Evolutionary conservation across 2,113 vertebrate species (phyloP).

Genomic region (Ursus arctos): DNA sequence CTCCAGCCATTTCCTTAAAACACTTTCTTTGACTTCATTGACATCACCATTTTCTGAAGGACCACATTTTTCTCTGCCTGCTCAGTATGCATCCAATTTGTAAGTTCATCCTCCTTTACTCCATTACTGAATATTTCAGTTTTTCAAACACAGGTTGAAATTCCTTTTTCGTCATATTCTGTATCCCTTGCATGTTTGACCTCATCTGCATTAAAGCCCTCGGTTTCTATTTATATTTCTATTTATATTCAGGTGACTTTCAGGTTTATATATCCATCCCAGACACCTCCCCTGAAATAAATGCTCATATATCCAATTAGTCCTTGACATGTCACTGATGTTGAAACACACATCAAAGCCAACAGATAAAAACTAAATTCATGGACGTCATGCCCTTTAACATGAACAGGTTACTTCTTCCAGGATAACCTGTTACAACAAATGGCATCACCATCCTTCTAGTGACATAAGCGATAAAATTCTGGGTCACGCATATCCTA

Average conservation of each 20-base stretch:
- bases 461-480: background rate
- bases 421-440: background rate
- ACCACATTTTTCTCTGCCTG: background rate
- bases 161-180: background rate
- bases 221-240: background rate
- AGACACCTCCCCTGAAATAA: background rate
- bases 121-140: background rate
- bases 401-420: background rate
- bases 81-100: background rate
- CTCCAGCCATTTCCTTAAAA: background rate
- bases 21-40: background rate
- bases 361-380: background rate
- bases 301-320: background rate
- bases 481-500: accelerated
- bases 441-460: background rate
- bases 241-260: background rate
- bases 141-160: background rate
- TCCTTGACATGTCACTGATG: background rate
- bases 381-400: background rate
- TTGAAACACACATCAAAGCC: background rate
- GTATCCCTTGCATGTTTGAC: background rate
- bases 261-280: background rate
- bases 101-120: background rate
- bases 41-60: background rate
- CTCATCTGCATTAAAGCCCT: background rate